These are phyloP conservation scores for Brachirus orientalis DNA, from an alignment of 2,113 vertebrate species.

Conservation along the genomic window DNA sequence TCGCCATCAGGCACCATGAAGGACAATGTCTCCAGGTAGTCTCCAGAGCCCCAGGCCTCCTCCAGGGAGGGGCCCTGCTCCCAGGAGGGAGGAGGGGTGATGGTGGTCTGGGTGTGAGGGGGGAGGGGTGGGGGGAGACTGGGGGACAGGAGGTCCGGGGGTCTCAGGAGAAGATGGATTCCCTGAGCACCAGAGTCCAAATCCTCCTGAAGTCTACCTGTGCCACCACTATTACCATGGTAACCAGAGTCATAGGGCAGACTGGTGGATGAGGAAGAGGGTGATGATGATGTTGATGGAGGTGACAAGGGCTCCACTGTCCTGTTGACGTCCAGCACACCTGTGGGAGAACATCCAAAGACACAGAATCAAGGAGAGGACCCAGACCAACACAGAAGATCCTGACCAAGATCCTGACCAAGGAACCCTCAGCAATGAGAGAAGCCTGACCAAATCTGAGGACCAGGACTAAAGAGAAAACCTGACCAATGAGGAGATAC, in stretches of 20 bases:
- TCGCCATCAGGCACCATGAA: slow-evolving; percentile 77
- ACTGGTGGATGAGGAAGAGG: slow-evolving; percentile 13
- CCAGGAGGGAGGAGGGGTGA: slow-evolving; percentile 76
- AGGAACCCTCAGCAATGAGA: too few relatives aligned
- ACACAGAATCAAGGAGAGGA: neutral
- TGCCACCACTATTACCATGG: slow-evolving; percentile 33
- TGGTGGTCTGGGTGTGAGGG: slow-evolving; percentile 75
- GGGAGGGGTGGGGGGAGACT: slow-evolving; percentile 78
- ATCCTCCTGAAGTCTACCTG: slow-evolving; percentile 40
- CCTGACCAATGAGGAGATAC: too few relatives aligned
- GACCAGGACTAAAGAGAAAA: too few relatives aligned
- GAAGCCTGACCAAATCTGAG: too few relatives aligned
- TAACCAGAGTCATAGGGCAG: slow-evolving; percentile 41
- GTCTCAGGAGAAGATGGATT: slow-evolving; percentile 81
- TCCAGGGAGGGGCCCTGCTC: slow-evolving; percentile 76
- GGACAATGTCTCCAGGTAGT: slow-evolving; percentile 86
- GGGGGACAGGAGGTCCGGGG: slow-evolving; percentile 76
- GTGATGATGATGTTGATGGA: slow-evolving; percentile 40
- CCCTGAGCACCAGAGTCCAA: slow-evolving; percentile 78
- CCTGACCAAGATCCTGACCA: neutral
- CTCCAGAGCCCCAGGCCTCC: slow-evolving; percentile 86
- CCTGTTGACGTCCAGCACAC: slow-evolving; percentile 45
- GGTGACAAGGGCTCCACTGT: slow-evolving; percentile 32
- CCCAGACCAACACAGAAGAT: neutral
- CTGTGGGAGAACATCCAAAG: slow-evolving; percentile 32